Conservation (phyloP, 2,888 invertebrate genomes). For the Synergus umbraculus region DNA sequence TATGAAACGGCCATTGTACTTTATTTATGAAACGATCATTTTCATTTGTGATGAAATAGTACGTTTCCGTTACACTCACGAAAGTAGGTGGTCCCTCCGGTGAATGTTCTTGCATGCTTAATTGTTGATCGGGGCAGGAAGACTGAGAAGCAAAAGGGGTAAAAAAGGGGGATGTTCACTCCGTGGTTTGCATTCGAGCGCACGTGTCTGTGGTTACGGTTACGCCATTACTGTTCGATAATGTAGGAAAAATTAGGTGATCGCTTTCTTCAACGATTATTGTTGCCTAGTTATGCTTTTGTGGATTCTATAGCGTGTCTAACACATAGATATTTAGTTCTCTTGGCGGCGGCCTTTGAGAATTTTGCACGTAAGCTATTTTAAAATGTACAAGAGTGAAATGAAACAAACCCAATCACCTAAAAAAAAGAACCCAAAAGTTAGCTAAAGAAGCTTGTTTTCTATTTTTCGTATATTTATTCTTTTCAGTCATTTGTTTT, state of each 20-base stretch:
- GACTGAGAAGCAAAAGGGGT: slow-evolving; percentile 23
- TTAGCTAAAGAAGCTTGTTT: background rate
- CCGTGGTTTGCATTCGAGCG: slow-evolving; percentile 34
- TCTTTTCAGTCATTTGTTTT: slow-evolving; percentile 3
- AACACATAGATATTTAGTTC: slow-evolving; percentile 32
- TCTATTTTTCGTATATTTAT: background rate
- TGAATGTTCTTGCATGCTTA: slow-evolving; percentile 27
- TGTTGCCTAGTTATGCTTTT: slow-evolving; percentile 35
- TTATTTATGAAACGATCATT: slow-evolving; percentile 9
- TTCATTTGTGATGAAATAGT: slow-evolving; percentile 37
- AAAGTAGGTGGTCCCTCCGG: slow-evolving; percentile 35
- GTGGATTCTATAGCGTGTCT: slow-evolving; percentile 36
- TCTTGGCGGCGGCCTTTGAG: slow-evolving; percentile 28
- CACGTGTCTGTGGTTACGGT: slow-evolving; percentile 40
- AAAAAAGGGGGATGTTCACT: slow-evolving; percentile 18
- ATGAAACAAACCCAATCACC: slow-evolving; percentile 5
- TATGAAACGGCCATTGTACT: background rate
- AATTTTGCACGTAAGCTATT: slow-evolving; percentile 33
- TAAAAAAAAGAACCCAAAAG: slow-evolving; percentile 5
- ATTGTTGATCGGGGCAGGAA: slow-evolving; percentile 41
- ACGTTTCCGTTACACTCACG: slow-evolving; percentile 38
- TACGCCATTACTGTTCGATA: slow-evolving; percentile 22
- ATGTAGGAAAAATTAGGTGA: slow-evolving; percentile 28
- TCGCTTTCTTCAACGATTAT: slow-evolving; percentile 34
- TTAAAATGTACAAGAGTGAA: background rate